Percentiles rank a stretch among this genome's conserved stretches.
phyloP scores from a whole-genome alignment of 2,797 vertebrate species.

The Jordanella pulchra region DNA sequence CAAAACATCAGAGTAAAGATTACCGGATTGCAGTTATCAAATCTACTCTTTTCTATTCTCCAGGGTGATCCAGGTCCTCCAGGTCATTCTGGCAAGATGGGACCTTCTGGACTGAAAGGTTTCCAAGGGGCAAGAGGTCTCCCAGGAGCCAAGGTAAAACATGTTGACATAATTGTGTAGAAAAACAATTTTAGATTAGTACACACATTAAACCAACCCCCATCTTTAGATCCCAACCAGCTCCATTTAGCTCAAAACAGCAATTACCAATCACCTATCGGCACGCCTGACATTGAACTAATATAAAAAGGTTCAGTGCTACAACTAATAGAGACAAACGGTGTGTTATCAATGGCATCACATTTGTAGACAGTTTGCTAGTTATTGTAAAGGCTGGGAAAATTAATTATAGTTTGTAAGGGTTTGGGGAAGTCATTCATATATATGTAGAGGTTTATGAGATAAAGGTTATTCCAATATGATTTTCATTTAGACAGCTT shows the following conservation, averaged over 20 bases:
- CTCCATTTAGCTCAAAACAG: slow-evolving; percentile 48
- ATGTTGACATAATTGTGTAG: slow-evolving; percentile 11
- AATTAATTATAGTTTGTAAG: not conserved
- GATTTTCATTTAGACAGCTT: not conserved
- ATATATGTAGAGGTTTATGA: not conserved
- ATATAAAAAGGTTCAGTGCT: slow-evolving; percentile 25
- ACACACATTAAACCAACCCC: slow-evolving; percentile 21
- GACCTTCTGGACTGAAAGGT: slow-evolving; percentile 91
- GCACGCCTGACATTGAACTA: slow-evolving; percentile 49
- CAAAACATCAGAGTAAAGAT: slow-evolving; percentile 9
- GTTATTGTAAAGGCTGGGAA: not conserved
- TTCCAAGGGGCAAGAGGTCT: slow-evolving; percentile 95
- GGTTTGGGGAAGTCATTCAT: not conserved
- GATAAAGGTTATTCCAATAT: not conserved
- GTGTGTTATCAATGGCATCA: slow-evolving; percentile 15
- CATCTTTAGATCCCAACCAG: slow-evolving; percentile 27
- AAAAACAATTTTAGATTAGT: slow-evolving; percentile 18
- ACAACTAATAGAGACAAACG: slow-evolving; percentile 20
- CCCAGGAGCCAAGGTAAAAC: slow-evolving; percentile 88
- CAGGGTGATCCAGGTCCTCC: slow-evolving; percentile 95
- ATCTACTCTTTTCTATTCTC: slow-evolving; percentile 19
- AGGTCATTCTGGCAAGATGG: slow-evolving; percentile 89
- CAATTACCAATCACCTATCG: slow-evolving; percentile 69
- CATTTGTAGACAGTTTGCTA: slow-evolving; percentile 8
- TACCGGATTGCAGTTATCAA: slow-evolving; percentile 10